Evolutionary conservation across 2,113 vertebrate genomes (phyloP).

Genomic region (Brienomyrus longianalis): DNA sequence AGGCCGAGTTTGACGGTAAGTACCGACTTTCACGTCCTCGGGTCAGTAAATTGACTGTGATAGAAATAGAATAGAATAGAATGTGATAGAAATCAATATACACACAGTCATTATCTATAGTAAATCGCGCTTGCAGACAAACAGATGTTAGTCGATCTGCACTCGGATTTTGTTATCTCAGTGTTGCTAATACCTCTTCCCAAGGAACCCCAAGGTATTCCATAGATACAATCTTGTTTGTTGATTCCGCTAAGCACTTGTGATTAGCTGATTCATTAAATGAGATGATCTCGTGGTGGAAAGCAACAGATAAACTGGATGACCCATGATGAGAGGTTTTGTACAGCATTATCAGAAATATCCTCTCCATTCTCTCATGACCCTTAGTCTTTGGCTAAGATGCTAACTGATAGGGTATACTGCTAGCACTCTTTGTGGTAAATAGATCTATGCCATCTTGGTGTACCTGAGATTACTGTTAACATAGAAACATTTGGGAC

Average conservation of each 20-base stretch:
- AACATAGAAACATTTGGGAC: background rate
- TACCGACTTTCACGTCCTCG: background rate
- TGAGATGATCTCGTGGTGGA: background rate
- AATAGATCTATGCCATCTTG: background rate
- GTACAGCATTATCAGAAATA: background rate
- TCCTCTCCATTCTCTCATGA: background rate
- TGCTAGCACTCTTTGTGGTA: background rate
- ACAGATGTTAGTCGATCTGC: background rate
- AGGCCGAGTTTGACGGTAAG: slow-evolving; percentile 70
- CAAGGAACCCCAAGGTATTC: background rate
- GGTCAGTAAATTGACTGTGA: background rate
- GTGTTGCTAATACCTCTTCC: background rate
- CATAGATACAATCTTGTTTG: background rate
- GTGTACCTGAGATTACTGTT: background rate
- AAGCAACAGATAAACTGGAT: background rate
- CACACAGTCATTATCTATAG: slow-evolving; percentile 2
- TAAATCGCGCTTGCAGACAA: background rate
- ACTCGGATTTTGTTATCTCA: background rate
- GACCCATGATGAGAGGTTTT: background rate
- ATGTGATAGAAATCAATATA: slow-evolving; percentile 12
- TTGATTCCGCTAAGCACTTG: background rate
- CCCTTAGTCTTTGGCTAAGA: background rate
- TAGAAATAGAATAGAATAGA: too few relatives aligned
- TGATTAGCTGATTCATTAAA: background rate
- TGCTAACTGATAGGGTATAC: background rate